Evolutionary conservation across 2,797 vertebrate genomes (phyloP), one percentile per base, ranked within the genome.

Genomic region (Gobionotothen gibberifrons): DNA sequence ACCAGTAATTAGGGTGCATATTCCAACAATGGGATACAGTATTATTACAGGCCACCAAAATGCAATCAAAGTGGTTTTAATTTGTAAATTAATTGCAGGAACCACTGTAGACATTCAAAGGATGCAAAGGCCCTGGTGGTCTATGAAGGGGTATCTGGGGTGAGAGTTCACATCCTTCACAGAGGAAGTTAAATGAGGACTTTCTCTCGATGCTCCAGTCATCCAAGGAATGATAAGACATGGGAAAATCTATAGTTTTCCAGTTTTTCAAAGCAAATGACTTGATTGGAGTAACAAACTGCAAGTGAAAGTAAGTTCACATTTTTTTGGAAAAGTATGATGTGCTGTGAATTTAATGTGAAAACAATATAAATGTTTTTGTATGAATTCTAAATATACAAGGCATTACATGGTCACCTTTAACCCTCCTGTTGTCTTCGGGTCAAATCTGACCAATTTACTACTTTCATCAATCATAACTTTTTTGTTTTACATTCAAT

Each of bases 101-200:
- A 75, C 65, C 43, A 9, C 36, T 42, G 57, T 3, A 54, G 65
- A 72, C 56, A 14, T 73, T 47, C 43, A 40, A 22, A 54, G 26
- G 53, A 51, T 1, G 5, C 26, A 47, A 21, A 11, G 29, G 22
- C 81, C 82, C 32, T 79, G 78, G 85, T 78, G 87, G 70, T 86
- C 83, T 74, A 83, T 83, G 71, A 85, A 84, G 42, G 71, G n/a
- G 69, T 88, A 83, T 72, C 72, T 69, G 42, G 80, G 88, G 60
- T 46, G 5, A 19, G 82, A 83, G 6, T 64, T 59, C 40, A 52
- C 71, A 19, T 85, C 76, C 57, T 8, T 87, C 85, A 68, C 68
- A 82, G 74, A 86, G 82, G 36, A 77, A 74, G 76, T 81, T 88
- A 32, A 84, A 51, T 1, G 76, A 58, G 2, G 72, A 78, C 16